These are phyloP conservation scores for Xestia sexstrigata DNA, from an alignment of 2,888 invertebrate species.

Conservation along the genomic window DNA sequence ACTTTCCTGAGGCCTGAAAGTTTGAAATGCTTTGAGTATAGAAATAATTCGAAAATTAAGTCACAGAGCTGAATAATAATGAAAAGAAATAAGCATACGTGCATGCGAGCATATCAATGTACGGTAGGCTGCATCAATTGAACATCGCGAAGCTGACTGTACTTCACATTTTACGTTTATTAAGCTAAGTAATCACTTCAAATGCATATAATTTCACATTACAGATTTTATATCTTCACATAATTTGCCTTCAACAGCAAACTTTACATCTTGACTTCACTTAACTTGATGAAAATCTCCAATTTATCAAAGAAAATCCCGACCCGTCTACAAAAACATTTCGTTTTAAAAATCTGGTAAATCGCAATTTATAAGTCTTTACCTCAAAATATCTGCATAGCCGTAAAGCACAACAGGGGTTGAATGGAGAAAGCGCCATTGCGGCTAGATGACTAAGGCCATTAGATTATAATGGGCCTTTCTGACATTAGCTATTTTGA, in stretches of 20 bases:
- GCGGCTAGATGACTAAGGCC: conserved; percentile 84
- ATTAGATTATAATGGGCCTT: conserved; percentile 71
- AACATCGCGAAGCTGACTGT: too few relatives aligned
- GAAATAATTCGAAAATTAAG: not conserved
- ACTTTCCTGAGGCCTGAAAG: conserved; percentile 97
- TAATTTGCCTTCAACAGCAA: conserved; percentile 11
- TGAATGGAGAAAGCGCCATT: conserved; percentile 79
- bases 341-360: conserved; percentile 38
- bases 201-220: not conserved
- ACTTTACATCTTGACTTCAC: conserved; percentile 9
- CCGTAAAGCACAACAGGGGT: conserved; percentile 61
- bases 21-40: conserved; percentile 31
- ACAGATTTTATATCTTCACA: not conserved
- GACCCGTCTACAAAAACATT: conserved; percentile 22
- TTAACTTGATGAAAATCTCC: conserved; percentile 28
- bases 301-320: conserved; percentile 23
- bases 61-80: not conserved
- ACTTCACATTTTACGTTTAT: not conserved
- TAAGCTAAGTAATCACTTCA: not conserved
- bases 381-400: conserved; percentile 70
- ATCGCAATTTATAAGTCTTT: conserved; percentile 57
- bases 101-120: too few relatives aligned
- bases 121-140: too few relatives aligned
- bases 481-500: conserved; percentile 68
- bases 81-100: not conserved